These are phyloP conservation scores for Baryphthengus martii DNA, from an alignment of 2,113 vertebrate genomes.

Conservation along the genomic window DNA sequence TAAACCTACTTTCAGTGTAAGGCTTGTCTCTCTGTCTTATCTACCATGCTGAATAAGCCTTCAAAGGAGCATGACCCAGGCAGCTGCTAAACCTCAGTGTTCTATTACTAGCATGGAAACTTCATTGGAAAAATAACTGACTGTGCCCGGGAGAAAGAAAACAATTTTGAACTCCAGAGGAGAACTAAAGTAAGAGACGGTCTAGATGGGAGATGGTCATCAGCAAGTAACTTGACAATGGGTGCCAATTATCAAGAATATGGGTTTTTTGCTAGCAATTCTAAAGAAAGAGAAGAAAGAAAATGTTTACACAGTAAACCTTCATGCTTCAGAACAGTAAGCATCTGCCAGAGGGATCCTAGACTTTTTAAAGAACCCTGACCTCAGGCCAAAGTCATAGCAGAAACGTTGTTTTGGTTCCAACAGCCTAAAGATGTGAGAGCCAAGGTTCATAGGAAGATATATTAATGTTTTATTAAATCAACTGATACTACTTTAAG, in stretches of 20 bases:
- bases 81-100: neutral
- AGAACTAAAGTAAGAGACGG: neutral
- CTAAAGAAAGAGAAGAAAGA: neutral
- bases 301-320: neutral
- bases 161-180: neutral
- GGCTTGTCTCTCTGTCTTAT: neutral
- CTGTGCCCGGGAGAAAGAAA: neutral
- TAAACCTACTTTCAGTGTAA: neutral
- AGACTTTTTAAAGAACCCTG: neutral
- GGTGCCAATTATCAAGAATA: neutral
- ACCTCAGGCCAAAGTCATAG: slow-evolving; percentile 24
- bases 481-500: neutral
- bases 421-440: neutral
- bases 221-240: neutral
- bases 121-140: neutral
- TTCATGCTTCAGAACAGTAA: neutral
- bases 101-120: neutral
- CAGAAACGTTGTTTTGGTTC: neutral
- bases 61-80: neutral
- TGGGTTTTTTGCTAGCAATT: neutral
- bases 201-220: neutral
- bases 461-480: slow-evolving; percentile 49
- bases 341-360: neutral
- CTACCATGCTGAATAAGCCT: neutral
- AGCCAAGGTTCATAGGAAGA: neutral